A percentile compares a stretch with the other conserved stretches of the same genome.
phyloP scores from a whole-genome alignment of 2,888 invertebrate species.

The Cerceris rybyensis region DNA sequence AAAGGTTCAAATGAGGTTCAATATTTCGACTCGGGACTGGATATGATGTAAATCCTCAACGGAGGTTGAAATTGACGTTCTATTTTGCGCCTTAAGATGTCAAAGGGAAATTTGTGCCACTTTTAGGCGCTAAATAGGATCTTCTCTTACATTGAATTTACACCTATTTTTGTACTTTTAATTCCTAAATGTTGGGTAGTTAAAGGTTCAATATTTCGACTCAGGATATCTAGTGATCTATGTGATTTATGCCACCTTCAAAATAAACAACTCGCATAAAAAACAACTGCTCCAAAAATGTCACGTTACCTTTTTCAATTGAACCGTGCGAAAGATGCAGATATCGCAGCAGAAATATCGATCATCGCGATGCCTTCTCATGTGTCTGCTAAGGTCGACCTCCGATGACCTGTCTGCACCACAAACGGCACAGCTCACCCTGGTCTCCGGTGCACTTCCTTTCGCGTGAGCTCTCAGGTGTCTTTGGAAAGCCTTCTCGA shows the following conservation, averaged over 20 bases:
- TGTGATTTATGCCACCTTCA: not conserved
- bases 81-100: too few relatives aligned
- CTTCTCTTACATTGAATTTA: too few relatives aligned
- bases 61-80: too few relatives aligned
- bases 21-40: too few relatives aligned
- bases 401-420: slow-evolving; percentile 83
- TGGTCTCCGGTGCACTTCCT: slow-evolving; percentile 79
- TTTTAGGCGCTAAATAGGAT: too few relatives aligned
- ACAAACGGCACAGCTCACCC: slow-evolving; percentile 83
- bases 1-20: too few relatives aligned
- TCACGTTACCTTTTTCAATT: slow-evolving; percentile 83
- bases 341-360: slow-evolving; percentile 84
- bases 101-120: too few relatives aligned
- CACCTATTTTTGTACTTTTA: too few relatives aligned
- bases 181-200: too few relatives aligned
- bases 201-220: too few relatives aligned
- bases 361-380: slow-evolving; percentile 83
- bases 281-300: not conserved
- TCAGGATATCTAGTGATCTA: too few relatives aligned
- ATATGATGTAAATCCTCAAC: too few relatives aligned
- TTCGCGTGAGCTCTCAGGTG: slow-evolving; percentile 83
- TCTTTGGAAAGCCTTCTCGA: slow-evolving; percentile 83
- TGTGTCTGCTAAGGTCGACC: slow-evolving; percentile 82
- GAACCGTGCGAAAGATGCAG: slow-evolving; percentile 84
- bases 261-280: not conserved